phyloP scores from a whole-genome alignment of 2,113 vertebrate species.

The Anolis carolinensis region DNA sequence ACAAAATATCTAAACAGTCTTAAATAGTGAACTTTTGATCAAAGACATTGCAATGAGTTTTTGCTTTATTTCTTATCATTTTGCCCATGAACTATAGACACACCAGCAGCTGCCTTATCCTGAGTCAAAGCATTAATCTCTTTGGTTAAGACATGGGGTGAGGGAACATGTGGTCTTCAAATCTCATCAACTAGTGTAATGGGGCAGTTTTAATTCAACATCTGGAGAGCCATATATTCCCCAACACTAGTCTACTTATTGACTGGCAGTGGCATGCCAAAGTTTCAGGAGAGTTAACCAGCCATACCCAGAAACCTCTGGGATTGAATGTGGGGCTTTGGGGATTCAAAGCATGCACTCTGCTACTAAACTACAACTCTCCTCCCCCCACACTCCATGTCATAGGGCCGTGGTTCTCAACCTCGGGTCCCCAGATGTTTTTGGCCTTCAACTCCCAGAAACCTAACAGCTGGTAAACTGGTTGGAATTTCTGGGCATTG shows the following conservation, averaged over 20 bases:
- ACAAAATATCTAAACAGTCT: not conserved
- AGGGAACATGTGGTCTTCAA: not conserved
- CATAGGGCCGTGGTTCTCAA: too few relatives aligned
- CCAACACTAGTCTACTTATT: not conserved
- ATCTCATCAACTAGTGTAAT: not conserved
- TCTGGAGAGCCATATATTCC: not conserved
- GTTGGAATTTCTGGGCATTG: too few relatives aligned
- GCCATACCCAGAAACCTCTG: not conserved
- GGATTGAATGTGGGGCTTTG: not conserved
- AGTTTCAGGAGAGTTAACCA: not conserved
- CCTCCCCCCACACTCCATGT: not conserved
- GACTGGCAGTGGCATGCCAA: not conserved
- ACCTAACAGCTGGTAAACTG: too few relatives aligned
- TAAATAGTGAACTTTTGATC: not conserved
- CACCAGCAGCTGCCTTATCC: not conserved
- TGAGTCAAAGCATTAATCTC: not conserved
- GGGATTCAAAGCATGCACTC: not conserved
- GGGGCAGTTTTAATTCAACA: not conserved
- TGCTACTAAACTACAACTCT: too few relatives aligned
- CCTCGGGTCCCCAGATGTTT: too few relatives aligned
- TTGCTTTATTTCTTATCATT: too few relatives aligned
- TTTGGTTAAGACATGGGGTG: not conserved
- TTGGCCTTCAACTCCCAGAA: too few relatives aligned
- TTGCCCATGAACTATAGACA: not conserved
- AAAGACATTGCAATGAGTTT: not conserved